Conservation (phyloP, 1,140 invertebrate genomes). For the Triops cancriformis region DNA sequence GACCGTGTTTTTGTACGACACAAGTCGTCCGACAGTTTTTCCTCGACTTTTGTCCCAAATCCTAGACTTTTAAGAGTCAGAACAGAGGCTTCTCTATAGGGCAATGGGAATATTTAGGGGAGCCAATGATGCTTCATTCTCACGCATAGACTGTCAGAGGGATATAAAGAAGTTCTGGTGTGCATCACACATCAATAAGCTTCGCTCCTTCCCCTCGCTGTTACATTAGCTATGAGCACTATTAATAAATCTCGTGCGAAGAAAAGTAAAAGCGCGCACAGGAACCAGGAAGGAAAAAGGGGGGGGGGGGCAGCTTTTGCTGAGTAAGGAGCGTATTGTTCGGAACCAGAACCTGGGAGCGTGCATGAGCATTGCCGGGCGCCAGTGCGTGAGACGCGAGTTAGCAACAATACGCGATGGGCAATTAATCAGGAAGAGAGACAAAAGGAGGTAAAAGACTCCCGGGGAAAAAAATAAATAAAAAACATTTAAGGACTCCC, state of each 20-base stretch:
- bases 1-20: no score
- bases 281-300: not conserved
- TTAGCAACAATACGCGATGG: not conserved
- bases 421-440: not conserved
- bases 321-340: conserved; percentile 9
- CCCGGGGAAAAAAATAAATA: no score
- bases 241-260: conserved; percentile 1
- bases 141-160: not conserved
- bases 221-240: not conserved
- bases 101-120: not conserved
- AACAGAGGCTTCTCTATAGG: not conserved
- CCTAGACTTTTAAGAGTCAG: not conserved
- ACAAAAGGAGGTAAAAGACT: not conserved
- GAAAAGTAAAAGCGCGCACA: not conserved
- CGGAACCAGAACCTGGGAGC: not conserved
- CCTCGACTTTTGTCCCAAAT: no score
- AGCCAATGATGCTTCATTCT: not conserved
- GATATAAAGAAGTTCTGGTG: not conserved
- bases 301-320: not conserved
- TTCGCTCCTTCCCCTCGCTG: not conserved
- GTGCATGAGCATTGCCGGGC: not conserved
- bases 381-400: conserved; percentile 7
- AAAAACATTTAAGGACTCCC: not conserved
- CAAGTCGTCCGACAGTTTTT: no score
- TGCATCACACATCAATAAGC: conserved; percentile 6